A percentile compares a stretch with the other conserved stretches of the same genome.
Evolutionary conservation across 2,797 vertebrate genomes (phyloP).

Genomic region (Artibeus jamaicensis): DNA sequence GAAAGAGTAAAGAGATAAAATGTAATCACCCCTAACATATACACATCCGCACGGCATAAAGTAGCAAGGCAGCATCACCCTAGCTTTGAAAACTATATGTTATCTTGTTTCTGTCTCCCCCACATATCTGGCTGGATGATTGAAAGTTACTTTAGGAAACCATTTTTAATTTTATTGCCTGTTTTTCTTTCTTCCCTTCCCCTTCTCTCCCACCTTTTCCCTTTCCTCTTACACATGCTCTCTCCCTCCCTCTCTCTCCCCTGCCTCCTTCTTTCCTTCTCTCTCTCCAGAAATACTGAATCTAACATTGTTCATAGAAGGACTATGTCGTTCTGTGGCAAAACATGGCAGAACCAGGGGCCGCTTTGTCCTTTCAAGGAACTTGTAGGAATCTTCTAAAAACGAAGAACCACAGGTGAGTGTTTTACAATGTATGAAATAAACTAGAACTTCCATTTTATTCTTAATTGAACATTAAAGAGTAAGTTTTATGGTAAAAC

Average conservation of each 20-base stretch:
- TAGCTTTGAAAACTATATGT: background rate
- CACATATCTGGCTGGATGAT: background rate
- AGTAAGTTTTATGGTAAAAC: background rate
- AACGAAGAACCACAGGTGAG: conserved; percentile 44
- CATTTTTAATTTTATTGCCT: background rate
- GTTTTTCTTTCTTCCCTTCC: background rate
- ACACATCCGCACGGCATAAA: background rate
- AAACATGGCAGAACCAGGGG: conserved; percentile 54
- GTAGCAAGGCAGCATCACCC: background rate
- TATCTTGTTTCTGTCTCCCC: background rate
- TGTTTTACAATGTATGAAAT: conserved; percentile 8
- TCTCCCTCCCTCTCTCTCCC: background rate
- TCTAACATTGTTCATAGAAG: conserved; percentile 47
- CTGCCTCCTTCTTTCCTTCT: background rate
- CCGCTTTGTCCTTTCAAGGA: conserved; percentile 27
- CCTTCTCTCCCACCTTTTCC: background rate
- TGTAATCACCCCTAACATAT: background rate
- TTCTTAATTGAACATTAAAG: background rate
- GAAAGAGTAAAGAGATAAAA: background rate
- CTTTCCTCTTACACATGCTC: background rate
- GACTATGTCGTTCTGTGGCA: background rate
- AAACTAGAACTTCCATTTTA: background rate
- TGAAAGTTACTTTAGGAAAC: background rate
- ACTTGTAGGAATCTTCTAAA: conserved; percentile 44
- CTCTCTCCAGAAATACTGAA: conserved; percentile 19